Evolutionary conservation across 2,797 vertebrate genomes (phyloP).

Genomic region (Phrynocephalus vlangalii): DNA sequence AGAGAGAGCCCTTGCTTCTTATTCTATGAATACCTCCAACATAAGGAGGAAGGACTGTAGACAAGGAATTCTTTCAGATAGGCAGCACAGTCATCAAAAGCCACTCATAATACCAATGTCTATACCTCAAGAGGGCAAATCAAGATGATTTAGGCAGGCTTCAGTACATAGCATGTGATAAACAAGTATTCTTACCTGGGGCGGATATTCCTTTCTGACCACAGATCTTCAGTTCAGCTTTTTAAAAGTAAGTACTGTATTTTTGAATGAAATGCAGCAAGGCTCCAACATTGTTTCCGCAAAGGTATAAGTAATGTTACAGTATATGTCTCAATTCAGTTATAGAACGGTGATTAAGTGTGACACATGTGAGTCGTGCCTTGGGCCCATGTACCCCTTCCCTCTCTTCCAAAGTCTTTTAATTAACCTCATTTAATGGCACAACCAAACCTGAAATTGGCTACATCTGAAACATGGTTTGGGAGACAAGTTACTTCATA

Average conservation of each 20-base stretch:
- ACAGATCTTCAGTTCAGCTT: neutral
- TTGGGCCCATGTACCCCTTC: neutral
- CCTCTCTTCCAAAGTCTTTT: neutral
- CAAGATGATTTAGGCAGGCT: neutral
- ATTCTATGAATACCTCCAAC: neutral
- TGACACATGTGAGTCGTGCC: neutral
- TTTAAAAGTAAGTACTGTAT: neutral
- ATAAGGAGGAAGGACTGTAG: neutral
- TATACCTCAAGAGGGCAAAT: neutral
- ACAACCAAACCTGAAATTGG: neutral
- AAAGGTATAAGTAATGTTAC: neutral
- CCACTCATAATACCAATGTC: neutral
- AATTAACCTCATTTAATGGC: neutral
- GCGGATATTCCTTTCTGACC: neutral
- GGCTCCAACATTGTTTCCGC: neutral
- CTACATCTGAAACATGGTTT: neutral
- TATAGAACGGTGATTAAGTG: neutral
- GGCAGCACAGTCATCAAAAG: neutral
- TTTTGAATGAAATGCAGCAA: neutral
- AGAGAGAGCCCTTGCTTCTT: neutral
- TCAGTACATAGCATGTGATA: neutral
- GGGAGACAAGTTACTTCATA: neutral
- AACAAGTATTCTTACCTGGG: neutral
- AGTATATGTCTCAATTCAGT: neutral
- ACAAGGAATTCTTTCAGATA: neutral